These are phyloP conservation scores for Schizothorax lantsangensis DNA, from an alignment of 2,797 vertebrate genomes.

Conservation along the genomic window DNA sequence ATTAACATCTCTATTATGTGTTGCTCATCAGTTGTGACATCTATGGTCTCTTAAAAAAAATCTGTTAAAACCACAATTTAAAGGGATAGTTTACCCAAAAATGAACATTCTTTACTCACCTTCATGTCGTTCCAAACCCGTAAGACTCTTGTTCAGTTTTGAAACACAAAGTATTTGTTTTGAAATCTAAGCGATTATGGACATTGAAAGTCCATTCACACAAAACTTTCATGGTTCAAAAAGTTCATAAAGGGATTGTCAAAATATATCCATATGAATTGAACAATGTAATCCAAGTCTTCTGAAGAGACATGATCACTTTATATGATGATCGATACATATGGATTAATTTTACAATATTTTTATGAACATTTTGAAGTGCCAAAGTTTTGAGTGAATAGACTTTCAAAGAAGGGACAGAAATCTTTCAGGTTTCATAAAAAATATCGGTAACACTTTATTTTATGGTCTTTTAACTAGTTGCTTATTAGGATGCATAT, in stretches of 20 bases:
- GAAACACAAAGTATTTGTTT: background rate
- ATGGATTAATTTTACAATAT: background rate
- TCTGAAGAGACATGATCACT: background rate
- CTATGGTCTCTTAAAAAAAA: background rate
- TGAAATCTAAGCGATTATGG: background rate
- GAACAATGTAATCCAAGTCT: background rate
- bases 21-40: background rate
- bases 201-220: background rate
- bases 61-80: background rate
- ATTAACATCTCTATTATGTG: background rate
- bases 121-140: background rate
- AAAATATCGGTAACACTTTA: background rate
- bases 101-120: background rate
- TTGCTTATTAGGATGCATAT: too few species aligned
- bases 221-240: background rate
- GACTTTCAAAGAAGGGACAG: background rate
- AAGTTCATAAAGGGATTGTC: background rate
- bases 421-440: background rate
- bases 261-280: background rate
- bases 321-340: background rate
- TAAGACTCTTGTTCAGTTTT: background rate
- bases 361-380: background rate
- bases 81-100: background rate
- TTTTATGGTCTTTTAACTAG: too few species aligned
- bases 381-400: background rate